Percentiles rank a stretch among this genome's conserved stretches.
These are phyloP conservation scores for Epiblema foenella DNA, from an alignment of 2,888 invertebrate genomes.

Conservation along the genomic window DNA sequence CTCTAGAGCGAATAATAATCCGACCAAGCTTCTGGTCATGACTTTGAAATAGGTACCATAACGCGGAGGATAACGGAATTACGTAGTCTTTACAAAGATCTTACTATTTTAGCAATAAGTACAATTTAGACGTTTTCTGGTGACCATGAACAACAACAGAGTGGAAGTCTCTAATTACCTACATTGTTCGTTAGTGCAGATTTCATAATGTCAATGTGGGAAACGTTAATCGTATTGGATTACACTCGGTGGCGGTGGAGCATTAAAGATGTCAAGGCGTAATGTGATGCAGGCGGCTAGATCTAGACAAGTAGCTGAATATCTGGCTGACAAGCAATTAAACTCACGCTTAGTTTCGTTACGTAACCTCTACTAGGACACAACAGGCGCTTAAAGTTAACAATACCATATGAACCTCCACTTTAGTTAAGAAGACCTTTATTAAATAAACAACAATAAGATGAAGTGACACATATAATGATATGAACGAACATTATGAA, in stretches of 20 bases:
- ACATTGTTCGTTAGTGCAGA: conserved; percentile 35
- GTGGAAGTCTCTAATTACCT: conserved; percentile 27
- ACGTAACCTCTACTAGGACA: conserved; percentile 3
- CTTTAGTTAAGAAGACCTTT: neutral
- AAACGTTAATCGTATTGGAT: conserved; percentile 70
- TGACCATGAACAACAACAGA: conserved; percentile 9
- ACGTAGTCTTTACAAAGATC: conserved; percentile 12
- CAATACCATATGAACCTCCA: neutral
- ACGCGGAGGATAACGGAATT: too few species aligned
- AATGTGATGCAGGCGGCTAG: conserved; percentile 57
- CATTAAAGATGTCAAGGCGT: conserved; percentile 71
- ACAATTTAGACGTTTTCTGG: conserved; percentile 14
- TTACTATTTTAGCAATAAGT: neutral
- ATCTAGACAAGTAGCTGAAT: conserved; percentile 34
- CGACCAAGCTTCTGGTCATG: conserved; percentile 37
- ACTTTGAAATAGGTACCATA: conserved; percentile 34
- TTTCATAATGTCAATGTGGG: conserved; percentile 56
- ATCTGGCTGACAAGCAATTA: conserved; percentile 22
- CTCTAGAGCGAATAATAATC: conserved; percentile 41
- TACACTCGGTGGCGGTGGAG: conserved; percentile 57
- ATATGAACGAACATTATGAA: too few species aligned
- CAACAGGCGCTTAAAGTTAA: conserved; percentile 3
- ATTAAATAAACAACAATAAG: neutral
- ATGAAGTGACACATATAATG: neutral
- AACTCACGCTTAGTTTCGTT: conserved; percentile 1